Base-by-base conservation (phyloP, 2,113 vertebrate genomes). In the Vidua macroura region DNA sequence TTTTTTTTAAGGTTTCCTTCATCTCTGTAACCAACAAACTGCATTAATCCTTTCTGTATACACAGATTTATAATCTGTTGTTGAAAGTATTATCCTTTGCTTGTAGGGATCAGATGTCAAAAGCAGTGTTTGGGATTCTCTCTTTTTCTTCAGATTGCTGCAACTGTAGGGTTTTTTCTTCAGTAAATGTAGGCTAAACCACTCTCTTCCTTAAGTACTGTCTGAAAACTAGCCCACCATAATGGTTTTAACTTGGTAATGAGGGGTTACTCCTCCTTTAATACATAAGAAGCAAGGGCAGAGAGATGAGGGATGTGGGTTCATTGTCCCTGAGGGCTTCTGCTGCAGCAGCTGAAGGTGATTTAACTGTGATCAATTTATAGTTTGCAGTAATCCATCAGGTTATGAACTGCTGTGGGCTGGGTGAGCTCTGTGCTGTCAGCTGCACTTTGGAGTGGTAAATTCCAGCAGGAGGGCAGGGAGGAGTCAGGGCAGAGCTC, bases 281-380 rank as follows among this genome's bases (percentile, higher is more conserved):
- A 52, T 31, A 41, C 48, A 3, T 41, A 31, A 69, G 63, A 46
- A 86, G 41, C 39, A 41, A 56, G 76, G 68, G 68, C 48, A 81
- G 56, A 64, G 82, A 46, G 68, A 33, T 16, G 31, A 56, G 64
- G 24, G 76, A 43, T 92, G 83, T 10, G 35, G 64, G 63, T 81
- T 92, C 72, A 16, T 79, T 52, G 73, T 85, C 70, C 77, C 75
- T 8, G 62, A 35, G 88, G 86, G 86, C 5, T 90, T 90, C 43
- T 90, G 59, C 86, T 77, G 88, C 72, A 88, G 92, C 68, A 90
- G 88, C 90, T 67, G 51, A 80, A 63, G 83, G 86, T 94, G 94
- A 60, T 94, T 95, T 90, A 88, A 41, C 35, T n/a, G 75, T 51
- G 88, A 86, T 95, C 83, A 93, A 9, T 94, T 70, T 48, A 53